Percentiles rank a stretch among this genome's conserved stretches.
Conservation (phyloP, 2,888 invertebrate genomes). For the Deroplatys truncata region DNA sequence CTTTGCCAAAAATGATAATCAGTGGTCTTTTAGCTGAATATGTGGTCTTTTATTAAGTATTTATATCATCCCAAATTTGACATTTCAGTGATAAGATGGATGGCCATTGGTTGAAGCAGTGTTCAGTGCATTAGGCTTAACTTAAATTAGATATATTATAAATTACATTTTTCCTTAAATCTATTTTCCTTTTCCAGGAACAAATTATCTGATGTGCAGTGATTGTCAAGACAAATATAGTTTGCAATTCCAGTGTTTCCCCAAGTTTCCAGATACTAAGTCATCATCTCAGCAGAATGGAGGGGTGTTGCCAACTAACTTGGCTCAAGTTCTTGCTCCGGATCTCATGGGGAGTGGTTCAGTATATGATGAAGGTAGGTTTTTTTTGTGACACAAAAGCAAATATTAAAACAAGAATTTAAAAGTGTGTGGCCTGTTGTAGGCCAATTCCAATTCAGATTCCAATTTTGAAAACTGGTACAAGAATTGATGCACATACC, state of each 20-base stretch:
- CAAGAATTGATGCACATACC: too few species aligned
- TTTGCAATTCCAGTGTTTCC: slow-evolving; percentile 22
- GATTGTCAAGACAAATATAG: slow-evolving; percentile 50
- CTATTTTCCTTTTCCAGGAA: slow-evolving; percentile 37
- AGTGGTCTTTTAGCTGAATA: too few species aligned
- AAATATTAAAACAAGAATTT: too few species aligned
- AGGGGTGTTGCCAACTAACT: slow-evolving; percentile 15
- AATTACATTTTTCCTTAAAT: neutral
- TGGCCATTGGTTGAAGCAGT: neutral
- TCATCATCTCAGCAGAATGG: neutral
- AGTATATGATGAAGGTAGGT: slow-evolving; percentile 34
- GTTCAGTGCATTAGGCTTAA: neutral
- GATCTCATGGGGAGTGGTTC: slow-evolving; percentile 44
- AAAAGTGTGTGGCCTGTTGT: too few species aligned
- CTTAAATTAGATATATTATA: neutral
- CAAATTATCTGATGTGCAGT: slow-evolving; percentile 50
- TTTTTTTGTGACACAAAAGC: neutral
- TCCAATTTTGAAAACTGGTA: too few species aligned
- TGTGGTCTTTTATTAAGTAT: too few species aligned
- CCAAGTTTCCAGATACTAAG: slow-evolving; percentile 7
- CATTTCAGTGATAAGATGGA: too few species aligned
- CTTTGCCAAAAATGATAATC: too few species aligned
- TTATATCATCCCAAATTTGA: too few species aligned
- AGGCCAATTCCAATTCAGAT: too few species aligned
- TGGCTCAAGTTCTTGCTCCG: slow-evolving; percentile 38